Evolutionary conservation across 2,888 invertebrate genomes (phyloP), one percentile per base, ranked within the genome.

Genomic region (Oxyteleia sp.): DNA sequence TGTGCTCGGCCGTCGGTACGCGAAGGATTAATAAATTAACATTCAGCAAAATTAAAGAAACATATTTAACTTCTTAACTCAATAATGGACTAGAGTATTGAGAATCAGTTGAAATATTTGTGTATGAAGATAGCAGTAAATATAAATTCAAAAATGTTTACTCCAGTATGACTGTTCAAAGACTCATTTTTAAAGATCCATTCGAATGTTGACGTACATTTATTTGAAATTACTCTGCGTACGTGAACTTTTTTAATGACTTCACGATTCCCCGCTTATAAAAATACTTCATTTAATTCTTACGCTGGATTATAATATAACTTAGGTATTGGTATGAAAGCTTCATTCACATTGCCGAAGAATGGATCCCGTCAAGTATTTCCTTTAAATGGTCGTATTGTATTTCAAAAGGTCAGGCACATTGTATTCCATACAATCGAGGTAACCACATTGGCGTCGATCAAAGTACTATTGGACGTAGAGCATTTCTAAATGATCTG

Each of bases 401-500:
- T 23, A n/a, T 43, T 35, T 57, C 38, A 26, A 57, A 71, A 71
- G 69, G 69, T 55, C 59, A 71, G 23, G 47, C 10, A 15, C 26
- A 59, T 57, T 71, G 35, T 49, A 63, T 35, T 23, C 13, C 45
- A 16, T 45, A 75, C 75, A 64, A 64, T 75, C n/a, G 49, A 23
- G 38, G 8, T 26, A 57, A 64, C 55, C 45, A n/a, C 47, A 59
- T 32, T 71, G 45, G 23, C 29, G 75, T 75, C 75, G 57, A 75
- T 75, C 66, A 75, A 49, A 23, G 49, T 45, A 75, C 64, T 66
- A 57, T 75, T 57, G 61, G 16, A 61, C 43, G 53, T 43, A 51
- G 32, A 76, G 45, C 76, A 68, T 59, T 35, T 68, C 66, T 55
- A 55, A 75, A 66, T 59, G 76, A 66, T 75, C 57, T 57, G 57